Conservation (phyloP, 2,888 invertebrate genomes). For the Dynastes grantii region DNA sequence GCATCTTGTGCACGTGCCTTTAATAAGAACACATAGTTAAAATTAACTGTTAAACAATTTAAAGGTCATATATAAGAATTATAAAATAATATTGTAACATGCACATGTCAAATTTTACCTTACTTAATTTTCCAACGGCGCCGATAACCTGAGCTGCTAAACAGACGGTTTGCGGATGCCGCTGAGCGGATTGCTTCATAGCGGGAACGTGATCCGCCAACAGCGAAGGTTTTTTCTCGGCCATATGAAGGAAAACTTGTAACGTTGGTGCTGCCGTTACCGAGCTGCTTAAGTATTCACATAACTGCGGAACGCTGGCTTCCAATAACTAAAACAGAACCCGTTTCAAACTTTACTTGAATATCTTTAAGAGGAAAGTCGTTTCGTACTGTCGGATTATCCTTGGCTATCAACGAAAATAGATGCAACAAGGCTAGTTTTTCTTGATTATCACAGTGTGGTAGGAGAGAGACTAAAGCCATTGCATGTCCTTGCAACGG, state of each 20-base stretch:
- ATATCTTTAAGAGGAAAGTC: conserved; percentile 35
- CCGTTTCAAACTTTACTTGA: not conserved
- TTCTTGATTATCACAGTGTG: conserved; percentile 89
- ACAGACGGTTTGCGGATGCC: conserved; percentile 77
- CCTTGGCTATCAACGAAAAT: conserved; percentile 86
- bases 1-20: conserved; percentile 88
- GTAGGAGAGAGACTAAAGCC: conserved; percentile 85
- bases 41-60: too few species aligned
- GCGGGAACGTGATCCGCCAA: conserved; percentile 81
- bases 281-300: conserved; percentile 80
- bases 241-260: conserved; percentile 84
- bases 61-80: too few species aligned
- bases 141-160: conserved; percentile 82
- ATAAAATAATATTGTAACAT: not conserved
- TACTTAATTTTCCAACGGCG: conserved; percentile 80
- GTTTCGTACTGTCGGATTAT: conserved; percentile 80
- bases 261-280: conserved; percentile 78
- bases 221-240: conserved; percentile 79
- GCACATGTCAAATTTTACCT: conserved; percentile 69
- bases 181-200: conserved; percentile 80
- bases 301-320: conserved; percentile 86
- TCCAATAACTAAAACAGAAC: conserved; percentile 77
- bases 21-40: conserved; percentile 54
- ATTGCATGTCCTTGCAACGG: conserved; percentile 89
- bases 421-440: conserved; percentile 88